phyloP scores from a whole-genome alignment of 1,140 invertebrate genomes.

The Zaprionus tsacasi region DNA sequence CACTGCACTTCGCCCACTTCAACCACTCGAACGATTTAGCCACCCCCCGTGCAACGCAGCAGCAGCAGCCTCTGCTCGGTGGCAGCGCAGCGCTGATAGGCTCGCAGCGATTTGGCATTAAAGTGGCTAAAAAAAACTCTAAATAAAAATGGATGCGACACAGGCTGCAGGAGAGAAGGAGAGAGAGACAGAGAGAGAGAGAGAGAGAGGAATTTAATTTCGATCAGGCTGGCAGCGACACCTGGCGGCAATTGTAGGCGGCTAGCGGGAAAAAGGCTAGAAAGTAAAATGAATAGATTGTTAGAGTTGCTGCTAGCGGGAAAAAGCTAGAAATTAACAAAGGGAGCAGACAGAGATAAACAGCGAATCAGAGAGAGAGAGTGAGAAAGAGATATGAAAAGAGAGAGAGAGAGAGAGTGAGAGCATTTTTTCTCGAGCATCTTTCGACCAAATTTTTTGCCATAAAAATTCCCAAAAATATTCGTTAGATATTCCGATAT shows the following conservation, averaged over 20 bases:
- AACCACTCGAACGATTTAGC: not conserved
- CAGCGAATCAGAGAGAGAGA: not conserved
- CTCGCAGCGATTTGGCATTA: constrained; percentile 16
- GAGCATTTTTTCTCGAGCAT: too few relatives aligned
- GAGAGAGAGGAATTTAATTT: constrained; percentile 78
- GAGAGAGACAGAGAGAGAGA: not conserved
- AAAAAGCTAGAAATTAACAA: too few relatives aligned
- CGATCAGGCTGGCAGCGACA: constrained; percentile 75
- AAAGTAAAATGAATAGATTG: not conserved
- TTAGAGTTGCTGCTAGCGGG: too few relatives aligned
- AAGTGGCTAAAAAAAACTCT: constrained; percentile 7
- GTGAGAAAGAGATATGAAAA: not conserved
- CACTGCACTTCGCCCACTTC: constrained; percentile 27
- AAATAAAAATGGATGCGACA: constrained; percentile 29
- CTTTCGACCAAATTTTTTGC: not conserved
- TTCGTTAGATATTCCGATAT: constrained; percentile 2
- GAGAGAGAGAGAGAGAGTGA: too few relatives aligned
- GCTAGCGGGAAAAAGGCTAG: constrained; percentile 1
- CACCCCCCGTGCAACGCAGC: constrained; percentile 30
- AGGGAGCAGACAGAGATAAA: too few relatives aligned
- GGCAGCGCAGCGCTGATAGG: constrained; percentile 29
- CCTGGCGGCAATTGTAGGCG: not conserved
- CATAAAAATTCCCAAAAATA: not conserved
- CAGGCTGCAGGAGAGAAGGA: not conserved
- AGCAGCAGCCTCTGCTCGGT: not conserved